These are phyloP conservation scores for Brenthis ino DNA, from an alignment of 2,888 invertebrate species.

Conservation along the genomic window DNA sequence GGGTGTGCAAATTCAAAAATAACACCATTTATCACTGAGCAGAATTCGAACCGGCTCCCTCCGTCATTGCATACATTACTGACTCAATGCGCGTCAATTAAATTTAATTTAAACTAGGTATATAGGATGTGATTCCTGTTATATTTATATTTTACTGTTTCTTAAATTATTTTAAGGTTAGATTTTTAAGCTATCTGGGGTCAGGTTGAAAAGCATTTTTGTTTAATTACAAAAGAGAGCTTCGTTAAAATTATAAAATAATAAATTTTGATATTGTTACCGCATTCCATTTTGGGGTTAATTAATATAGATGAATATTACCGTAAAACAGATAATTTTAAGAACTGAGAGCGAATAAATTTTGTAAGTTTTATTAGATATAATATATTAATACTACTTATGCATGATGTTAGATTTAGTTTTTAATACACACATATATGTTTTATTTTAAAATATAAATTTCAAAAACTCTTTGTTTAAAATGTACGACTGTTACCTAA, in stretches of 20 bases:
- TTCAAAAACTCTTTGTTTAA: no score
- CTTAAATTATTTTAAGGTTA: no score
- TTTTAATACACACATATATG: background rate
- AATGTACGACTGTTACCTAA: conserved; percentile 6
- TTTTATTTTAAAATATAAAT: background rate
- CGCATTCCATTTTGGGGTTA: conserved; percentile 5
- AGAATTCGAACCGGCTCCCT: no score
- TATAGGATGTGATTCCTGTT: no score
- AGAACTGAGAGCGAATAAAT: background rate
- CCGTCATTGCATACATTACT: no score
- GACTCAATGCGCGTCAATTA: no score
- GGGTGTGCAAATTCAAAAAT: no score
- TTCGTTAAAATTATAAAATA: conserved; percentile 8
- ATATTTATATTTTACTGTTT: no score
- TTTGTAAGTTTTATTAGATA: background rate
- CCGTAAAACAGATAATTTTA: conserved; percentile 2
- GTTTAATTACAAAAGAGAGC: conserved; percentile 8
- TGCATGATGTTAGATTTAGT: background rate
- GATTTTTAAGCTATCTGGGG: no score
- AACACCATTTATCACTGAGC: no score
- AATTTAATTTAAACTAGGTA: no score
- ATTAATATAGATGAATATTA: conserved; percentile 20
- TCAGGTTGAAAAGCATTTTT: background rate
- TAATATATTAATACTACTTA: background rate
- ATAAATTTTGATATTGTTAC: conserved; percentile 4